Base-by-base conservation (phyloP, 2,797 vertebrate species). In the Fratercula arctica region DNA sequence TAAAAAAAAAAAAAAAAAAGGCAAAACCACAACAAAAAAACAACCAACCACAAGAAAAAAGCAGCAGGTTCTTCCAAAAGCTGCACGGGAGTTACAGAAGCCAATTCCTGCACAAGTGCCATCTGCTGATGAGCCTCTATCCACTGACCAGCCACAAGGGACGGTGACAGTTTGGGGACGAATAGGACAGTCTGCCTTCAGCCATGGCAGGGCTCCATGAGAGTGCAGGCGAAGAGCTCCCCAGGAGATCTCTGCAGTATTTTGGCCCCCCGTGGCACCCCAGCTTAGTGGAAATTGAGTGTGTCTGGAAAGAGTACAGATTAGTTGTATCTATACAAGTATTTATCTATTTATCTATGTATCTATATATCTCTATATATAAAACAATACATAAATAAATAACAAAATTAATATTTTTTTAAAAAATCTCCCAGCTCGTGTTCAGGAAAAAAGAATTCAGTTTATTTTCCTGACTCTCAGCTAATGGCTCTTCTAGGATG, bases 351-450 rank as follows among this genome's bases (percentile, higher is more conserved):
- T 13, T 41, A 41, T 12, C 39, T 41, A n/a, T n/a, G n/a, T 23
- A 26, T 16, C 21, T 28, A 45, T 45, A 45, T 19, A 45, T 18
- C 8, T 17, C 18, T 18, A 45, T 18, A 45, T 18, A 46, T 46
- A 46, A 19, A 20, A 20, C 10, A 37, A 26, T 19, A 14, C 4
- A 19, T 9, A 59, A 9, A 69, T 17, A 24, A 5, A 25, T 39
- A 56, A 2, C 48, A n/a, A 57, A 23, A 23, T 5, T 57, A 23
- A 51, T 13, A 45, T 45, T 19, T 15, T 8, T 18, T 18, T 39
- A 11, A 41, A 5, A 17, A 31, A 24, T 1, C 1, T n/a, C 8
- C 6, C n/a, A 8, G 17, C 46, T 84, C 0, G 0, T 2, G 1
- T 33, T 35, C 41, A 78, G 35, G 37, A 74, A 61, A 69, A 72